Percentiles rank a stretch among this genome's conserved stretches.
phyloP scores from a whole-genome alignment of 2,113 vertebrate species.

The Protobothrops flavoviridis region DNA sequence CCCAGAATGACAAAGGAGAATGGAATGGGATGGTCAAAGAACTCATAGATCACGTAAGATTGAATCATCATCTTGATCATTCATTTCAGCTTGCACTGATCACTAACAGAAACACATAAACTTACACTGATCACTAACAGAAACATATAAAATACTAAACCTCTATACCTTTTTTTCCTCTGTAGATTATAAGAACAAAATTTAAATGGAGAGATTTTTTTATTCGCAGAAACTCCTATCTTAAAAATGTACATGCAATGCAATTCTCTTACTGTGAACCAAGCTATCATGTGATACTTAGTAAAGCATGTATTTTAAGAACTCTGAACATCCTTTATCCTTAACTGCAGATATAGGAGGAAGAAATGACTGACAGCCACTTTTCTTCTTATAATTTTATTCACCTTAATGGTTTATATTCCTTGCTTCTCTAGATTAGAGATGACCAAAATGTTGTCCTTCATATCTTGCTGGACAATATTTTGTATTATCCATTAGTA shows the following conservation, averaged over 20 bases:
- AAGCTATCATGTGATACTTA: background rate
- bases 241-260: background rate
- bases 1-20: slow-evolving; percentile 96
- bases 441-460: background rate
- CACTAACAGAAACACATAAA: background rate
- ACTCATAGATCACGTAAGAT: slow-evolving; percentile 95
- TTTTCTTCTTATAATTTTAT: background rate
- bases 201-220: background rate
- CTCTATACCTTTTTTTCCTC: background rate
- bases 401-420: background rate
- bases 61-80: slow-evolving; percentile 27
- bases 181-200: background rate
- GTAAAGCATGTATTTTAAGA: background rate
- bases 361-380: background rate
- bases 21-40: slow-evolving; percentile 99
- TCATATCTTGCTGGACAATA: background rate
- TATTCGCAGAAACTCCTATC: background rate
- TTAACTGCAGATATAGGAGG: background rate
- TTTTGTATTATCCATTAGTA: too few species aligned
- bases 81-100: background rate
- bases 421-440: background rate
- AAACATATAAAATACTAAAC: background rate
- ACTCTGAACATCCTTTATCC: background rate
- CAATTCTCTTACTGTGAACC: background rate
- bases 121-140: background rate